A percentile compares a stretch with the other conserved stretches of the same genome.
Conservation (phyloP, 2,113 vertebrate species). For the Larimichthys crocea region DNA sequence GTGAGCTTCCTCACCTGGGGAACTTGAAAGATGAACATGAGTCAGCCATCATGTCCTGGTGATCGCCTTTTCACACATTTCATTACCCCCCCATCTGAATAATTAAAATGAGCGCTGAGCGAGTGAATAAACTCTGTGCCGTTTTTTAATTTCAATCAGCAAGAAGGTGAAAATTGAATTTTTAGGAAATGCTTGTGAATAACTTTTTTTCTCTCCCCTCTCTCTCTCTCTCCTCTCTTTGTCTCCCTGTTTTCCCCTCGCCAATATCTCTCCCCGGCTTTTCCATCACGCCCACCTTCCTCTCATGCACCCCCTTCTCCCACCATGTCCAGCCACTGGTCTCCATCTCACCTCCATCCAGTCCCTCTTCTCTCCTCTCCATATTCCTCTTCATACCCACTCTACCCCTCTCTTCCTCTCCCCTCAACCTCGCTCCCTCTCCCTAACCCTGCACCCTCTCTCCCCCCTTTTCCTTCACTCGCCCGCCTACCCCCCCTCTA, state of each 20-base stretch:
- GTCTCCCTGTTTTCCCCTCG: conserved; percentile 19
- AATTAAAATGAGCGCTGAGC: conserved; percentile 11
- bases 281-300: conserved; percentile 60
- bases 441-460: conserved; percentile 43
- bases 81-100: neutral
- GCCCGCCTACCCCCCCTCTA: neutral
- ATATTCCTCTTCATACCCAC: conserved; percentile 70
- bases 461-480: conserved; percentile 6
- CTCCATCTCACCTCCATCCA: conserved; percentile 36
- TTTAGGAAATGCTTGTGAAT: conserved; percentile 33
- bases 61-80: neutral
- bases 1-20: conserved; percentile 29
- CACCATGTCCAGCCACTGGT: conserved; percentile 23
- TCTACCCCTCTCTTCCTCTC: conserved; percentile 52
- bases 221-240: conserved; percentile 27
- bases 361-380: conserved; percentile 52
- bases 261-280: conserved; percentile 37
- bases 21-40: neutral
- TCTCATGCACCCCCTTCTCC: conserved; percentile 2
- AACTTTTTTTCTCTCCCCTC: conserved; percentile 37
- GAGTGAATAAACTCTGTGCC: neutral
- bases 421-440: conserved; percentile 46
- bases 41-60: neutral
- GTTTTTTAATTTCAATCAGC: conserved; percentile 30
- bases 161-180: conserved; percentile 22